Conservation (phyloP, 2,113 vertebrate genomes). For the Chloroceryle aenea region DNA sequence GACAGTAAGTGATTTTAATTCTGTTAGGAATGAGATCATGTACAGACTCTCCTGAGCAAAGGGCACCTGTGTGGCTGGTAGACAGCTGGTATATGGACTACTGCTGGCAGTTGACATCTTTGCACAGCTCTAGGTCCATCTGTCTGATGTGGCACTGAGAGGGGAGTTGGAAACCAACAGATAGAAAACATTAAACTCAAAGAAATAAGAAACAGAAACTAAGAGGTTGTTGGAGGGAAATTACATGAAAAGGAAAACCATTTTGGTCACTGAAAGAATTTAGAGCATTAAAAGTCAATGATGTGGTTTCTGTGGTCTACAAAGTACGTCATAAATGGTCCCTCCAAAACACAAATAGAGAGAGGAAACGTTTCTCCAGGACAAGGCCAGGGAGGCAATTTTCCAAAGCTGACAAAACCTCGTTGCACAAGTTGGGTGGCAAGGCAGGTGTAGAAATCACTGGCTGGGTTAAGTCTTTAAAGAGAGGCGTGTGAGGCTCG, state of each 20-base stretch:
- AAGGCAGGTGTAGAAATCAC: background rate
- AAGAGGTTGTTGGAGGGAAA: background rate
- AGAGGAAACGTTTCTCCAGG: background rate
- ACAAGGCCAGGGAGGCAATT: background rate
- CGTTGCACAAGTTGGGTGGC: background rate
- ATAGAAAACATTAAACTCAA: background rate
- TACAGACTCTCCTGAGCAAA: background rate
- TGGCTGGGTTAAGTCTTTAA: background rate
- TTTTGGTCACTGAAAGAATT: background rate
- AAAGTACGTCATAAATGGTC: background rate
- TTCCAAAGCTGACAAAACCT: slow-evolving; percentile 12
- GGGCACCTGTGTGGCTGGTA: background rate
- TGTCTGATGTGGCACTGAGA: slow-evolving; percentile 34
- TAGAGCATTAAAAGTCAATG: background rate
- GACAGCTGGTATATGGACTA: background rate
- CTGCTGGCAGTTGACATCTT: background rate
- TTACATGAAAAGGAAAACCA: background rate
- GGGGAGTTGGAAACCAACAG: background rate
- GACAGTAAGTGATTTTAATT: slow-evolving; percentile 6
- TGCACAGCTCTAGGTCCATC: slow-evolving; percentile 32
- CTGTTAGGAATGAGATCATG: background rate
- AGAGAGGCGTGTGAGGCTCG: background rate
- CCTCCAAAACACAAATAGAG: background rate
- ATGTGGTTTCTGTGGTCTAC: background rate
- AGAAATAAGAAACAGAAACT: background rate